These are phyloP conservation scores for Dromiciops gliroides DNA, from an alignment of 2,113 vertebrate genomes.

Conservation along the genomic window DNA sequence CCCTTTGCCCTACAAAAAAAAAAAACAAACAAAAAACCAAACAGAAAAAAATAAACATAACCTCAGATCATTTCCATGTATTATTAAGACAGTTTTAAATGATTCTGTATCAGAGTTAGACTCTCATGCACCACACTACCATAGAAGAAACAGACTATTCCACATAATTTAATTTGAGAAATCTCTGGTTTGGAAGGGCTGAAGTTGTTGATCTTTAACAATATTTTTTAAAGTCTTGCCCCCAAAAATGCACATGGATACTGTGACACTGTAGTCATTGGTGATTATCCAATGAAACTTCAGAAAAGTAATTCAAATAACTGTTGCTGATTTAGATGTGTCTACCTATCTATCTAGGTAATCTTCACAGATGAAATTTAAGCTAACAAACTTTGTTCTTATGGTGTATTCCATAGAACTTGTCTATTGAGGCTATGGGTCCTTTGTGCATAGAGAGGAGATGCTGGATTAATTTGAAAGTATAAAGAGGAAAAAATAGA, in stretches of 20 bases:
- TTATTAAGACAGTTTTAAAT: constrained; percentile 2
- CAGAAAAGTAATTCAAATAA: constrained; percentile 22
- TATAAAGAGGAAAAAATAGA: too few species aligned
- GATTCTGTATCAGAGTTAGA: background rate
- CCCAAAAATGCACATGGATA: background rate
- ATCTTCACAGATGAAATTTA: background rate
- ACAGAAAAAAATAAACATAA: background rate
- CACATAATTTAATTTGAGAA: background rate
- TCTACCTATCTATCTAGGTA: background rate
- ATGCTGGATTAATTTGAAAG: background rate
- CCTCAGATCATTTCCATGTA: background rate
- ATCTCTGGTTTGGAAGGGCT: constrained; percentile 21
- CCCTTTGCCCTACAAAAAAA: too few species aligned
- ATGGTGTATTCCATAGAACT: background rate
- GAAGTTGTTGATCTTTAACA: background rate
- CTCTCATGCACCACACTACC: constrained; percentile 16
- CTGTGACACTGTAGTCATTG: background rate
- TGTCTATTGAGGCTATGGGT: background rate
- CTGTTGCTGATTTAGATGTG: background rate
- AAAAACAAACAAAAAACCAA: too few species aligned
- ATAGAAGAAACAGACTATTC: background rate
- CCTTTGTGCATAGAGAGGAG: background rate
- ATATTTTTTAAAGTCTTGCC: constrained; percentile 16
- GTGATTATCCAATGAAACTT: constrained; percentile 7
- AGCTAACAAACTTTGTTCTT: background rate